phyloP scores from a whole-genome alignment of 2,113 vertebrate genomes.

The Cromileptes altivelis region DNA sequence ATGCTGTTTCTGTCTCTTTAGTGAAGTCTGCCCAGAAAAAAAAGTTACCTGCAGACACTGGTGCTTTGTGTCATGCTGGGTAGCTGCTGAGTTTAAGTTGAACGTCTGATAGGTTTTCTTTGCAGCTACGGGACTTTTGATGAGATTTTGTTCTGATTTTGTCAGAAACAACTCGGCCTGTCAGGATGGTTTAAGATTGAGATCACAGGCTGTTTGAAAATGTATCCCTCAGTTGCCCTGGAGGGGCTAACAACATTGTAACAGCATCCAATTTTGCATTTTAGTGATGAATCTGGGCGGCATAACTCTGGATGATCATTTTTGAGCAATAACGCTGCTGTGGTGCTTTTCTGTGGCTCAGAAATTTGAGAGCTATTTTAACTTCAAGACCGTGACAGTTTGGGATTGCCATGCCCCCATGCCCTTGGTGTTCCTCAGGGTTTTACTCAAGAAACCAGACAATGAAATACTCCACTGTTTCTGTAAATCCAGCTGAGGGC shows the following conservation, averaged over 20 bases:
- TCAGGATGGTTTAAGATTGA: not conserved
- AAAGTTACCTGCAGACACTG: not conserved
- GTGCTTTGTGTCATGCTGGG: not conserved
- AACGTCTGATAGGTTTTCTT: not conserved
- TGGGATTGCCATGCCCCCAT: not conserved
- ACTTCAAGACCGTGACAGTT: not conserved
- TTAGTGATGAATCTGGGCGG: not conserved
- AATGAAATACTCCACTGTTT: slow-evolving; percentile 3
- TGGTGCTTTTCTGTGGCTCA: not conserved
- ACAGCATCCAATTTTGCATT: slow-evolving; percentile 4
- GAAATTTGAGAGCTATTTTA: not conserved
- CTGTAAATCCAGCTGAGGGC: not conserved
- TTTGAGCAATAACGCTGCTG: slow-evolving; percentile 26
- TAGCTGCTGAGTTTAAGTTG: not conserved
- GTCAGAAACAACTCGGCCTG: not conserved
- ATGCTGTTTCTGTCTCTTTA: not conserved
- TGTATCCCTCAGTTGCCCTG: not conserved
- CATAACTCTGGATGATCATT: not conserved
- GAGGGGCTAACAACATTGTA: not conserved
- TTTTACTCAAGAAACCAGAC: slow-evolving; percentile 12
- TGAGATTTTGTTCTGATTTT: not conserved
- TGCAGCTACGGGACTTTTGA: not conserved
- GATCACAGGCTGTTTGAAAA: not conserved
- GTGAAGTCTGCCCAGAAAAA: not conserved
- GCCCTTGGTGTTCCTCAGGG: not conserved